phyloP scores from a whole-genome alignment of 2,797 vertebrate species.

The Phoebastria nigripes region DNA sequence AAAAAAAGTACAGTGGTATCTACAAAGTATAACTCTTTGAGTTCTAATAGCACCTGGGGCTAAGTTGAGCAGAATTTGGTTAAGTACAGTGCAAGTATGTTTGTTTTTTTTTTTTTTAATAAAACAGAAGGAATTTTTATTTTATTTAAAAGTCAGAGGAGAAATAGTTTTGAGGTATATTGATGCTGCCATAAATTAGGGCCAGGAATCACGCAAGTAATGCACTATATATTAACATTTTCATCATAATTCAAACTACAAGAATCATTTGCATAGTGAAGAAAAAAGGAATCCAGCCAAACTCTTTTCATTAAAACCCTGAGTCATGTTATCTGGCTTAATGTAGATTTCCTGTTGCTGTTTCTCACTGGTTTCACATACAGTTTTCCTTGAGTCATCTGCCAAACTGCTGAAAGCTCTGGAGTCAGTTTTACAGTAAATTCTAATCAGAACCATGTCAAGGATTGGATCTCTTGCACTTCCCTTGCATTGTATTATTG shows the following conservation, averaged over 20 bases:
- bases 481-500: background rate
- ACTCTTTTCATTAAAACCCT: background rate
- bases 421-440: constrained; percentile 1
- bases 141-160: constrained; percentile 11
- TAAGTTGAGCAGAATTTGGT: background rate
- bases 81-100: background rate
- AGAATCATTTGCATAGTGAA: background rate
- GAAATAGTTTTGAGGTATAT: background rate
- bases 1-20: background rate
- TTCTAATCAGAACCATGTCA: background rate
- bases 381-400: constrained; percentile 21
- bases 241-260: constrained; percentile 4
- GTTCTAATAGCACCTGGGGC: background rate
- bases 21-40: background rate
- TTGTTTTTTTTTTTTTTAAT: background rate
- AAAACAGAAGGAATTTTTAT: background rate
- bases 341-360: constrained; percentile 12
- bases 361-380: background rate
- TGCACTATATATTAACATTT: constrained; percentile 35
- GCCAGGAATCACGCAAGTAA: constrained; percentile 1
- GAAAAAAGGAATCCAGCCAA: background rate
- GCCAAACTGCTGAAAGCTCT: background rate
- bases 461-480: background rate
- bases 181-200: constrained; percentile 21
- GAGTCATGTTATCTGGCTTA: background rate